Percentiles rank a stretch among this genome's conserved stretches.
These are phyloP conservation scores for Acanthoscelides obtectus DNA, from an alignment of 2,888 invertebrate genomes.

Conservation along the genomic window DNA sequence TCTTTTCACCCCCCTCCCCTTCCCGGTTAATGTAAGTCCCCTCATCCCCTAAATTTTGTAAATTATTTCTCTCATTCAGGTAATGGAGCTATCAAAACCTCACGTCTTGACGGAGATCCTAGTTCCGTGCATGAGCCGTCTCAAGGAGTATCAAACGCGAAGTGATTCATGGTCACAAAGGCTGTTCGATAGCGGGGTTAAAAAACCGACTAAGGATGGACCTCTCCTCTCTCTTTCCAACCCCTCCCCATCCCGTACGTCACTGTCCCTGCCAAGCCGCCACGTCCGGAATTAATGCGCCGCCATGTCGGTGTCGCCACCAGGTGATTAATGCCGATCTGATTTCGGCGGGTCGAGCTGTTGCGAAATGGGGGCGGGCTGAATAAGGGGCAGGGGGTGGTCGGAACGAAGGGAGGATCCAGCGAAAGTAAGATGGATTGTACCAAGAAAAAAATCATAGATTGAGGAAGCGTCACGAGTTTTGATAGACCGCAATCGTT, in stretches of 20 bases:
- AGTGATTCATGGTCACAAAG: not conserved
- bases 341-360: slow-evolving; percentile 6
- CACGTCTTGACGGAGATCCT: too few relatives aligned
- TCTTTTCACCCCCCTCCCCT: too few relatives aligned
- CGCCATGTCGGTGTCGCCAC: slow-evolving; percentile 39
- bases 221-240: not conserved
- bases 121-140: not conserved
- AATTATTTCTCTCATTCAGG: too few relatives aligned
- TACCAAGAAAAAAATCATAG: not conserved
- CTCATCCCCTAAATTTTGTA: too few relatives aligned
- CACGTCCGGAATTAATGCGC: slow-evolving; percentile 36
- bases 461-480: not conserved
- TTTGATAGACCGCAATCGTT: not conserved
- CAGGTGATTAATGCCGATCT: slow-evolving; percentile 40
- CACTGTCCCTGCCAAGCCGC: not conserved
- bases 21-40: too few relatives aligned
- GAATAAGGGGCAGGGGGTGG: not conserved
- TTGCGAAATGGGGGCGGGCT: not conserved
- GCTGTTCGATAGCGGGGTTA: not conserved
- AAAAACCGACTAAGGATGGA: not conserved
- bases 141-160: not conserved
- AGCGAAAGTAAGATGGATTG: not conserved
- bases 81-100: too few relatives aligned
- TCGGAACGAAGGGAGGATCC: not conserved
- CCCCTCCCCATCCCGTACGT: not conserved